Evolutionary conservation across 2,113 vertebrate species (phyloP).

Genomic region (Petroica traversi): DNA sequence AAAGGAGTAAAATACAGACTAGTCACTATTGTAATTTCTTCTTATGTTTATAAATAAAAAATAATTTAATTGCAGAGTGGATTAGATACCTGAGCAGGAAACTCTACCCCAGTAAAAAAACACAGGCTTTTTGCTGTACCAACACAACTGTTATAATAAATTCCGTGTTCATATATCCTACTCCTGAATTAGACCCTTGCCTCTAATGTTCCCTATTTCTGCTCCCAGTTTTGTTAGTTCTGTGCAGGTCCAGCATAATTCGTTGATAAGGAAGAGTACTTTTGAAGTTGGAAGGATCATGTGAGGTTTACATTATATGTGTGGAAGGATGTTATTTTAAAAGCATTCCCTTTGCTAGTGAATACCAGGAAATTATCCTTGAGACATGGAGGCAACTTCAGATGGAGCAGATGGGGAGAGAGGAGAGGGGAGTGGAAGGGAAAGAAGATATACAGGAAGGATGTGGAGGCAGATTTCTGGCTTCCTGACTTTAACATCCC

Average conservation of each 20-base stretch:
- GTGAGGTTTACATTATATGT: neutral
- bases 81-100: neutral
- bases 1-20: neutral
- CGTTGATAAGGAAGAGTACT: neutral
- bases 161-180: neutral
- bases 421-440: neutral
- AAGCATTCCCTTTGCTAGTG: neutral
- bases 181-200: neutral
- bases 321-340: neutral
- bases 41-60: neutral
- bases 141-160: neutral
- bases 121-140: neutral
- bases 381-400: neutral
- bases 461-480: neutral
- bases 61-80: neutral
- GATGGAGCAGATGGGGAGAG: neutral
- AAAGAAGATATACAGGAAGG: neutral
- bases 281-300: neutral
- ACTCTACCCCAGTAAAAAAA: neutral
- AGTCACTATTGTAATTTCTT: neutral
- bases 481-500: neutral
- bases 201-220: neutral
- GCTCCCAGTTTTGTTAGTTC: neutral
- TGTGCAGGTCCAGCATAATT: neutral
- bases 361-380: neutral